Conservation (phyloP, 1,140 invertebrate genomes). For the Drosophila auraria region DNA sequence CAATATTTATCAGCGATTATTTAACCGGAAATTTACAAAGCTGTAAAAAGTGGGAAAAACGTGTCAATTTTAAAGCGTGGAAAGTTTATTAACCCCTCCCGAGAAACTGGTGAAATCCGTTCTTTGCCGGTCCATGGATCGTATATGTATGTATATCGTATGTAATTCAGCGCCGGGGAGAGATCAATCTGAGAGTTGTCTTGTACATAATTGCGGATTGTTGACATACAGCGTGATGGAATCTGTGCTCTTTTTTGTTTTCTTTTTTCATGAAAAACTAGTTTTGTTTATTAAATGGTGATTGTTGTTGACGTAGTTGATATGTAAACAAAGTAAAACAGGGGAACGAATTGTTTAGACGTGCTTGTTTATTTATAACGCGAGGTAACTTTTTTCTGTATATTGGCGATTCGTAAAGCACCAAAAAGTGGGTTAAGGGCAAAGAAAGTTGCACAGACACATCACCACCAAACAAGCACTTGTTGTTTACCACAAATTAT, state of each 20-base stretch:
- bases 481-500: not conserved
- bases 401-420: conserved; percentile 4
- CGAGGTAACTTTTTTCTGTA: conserved; percentile 13
- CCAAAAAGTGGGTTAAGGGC: conserved; percentile 13
- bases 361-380: conserved; percentile 42
- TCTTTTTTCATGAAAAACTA: conserved; percentile 52
- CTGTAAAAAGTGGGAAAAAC: conserved; percentile 8
- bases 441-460: conserved; percentile 6
- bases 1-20: conserved; percentile 6
- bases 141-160: not conserved
- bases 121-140: conserved; percentile 19
- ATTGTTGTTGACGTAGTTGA: not conserved
- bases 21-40: conserved; percentile 15
- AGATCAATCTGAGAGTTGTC: conserved; percentile 10
- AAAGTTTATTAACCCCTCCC: conserved; percentile 36
- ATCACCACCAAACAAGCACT: not conserved
- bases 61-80: conserved; percentile 1
- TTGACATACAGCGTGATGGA: conserved; percentile 35
- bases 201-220: conserved; percentile 39
- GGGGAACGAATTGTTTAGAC: conserved; percentile 18
- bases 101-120: conserved; percentile 46
- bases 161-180: conserved; percentile 19
- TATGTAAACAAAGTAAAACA: conserved; percentile 30
- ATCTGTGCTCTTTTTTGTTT: conserved; percentile 42
- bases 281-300: conserved; percentile 34